These are phyloP conservation scores for Arizona elegans DNA, from an alignment of 2,113 vertebrate species.

Conservation along the genomic window DNA sequence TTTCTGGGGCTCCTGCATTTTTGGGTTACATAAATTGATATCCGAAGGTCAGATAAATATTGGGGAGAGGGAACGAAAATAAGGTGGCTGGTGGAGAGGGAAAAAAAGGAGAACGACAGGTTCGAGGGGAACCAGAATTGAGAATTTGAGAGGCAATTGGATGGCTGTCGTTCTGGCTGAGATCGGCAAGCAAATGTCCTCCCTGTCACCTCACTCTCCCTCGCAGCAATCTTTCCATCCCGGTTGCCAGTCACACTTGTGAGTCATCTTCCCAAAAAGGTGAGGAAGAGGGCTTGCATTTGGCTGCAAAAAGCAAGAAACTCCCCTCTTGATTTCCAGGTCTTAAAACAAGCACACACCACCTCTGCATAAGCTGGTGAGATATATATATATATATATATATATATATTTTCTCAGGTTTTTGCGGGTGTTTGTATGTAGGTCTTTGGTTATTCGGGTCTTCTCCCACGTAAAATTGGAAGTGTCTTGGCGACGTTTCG, in stretches of 20 bases:
- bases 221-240: background rate
- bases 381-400: background rate
- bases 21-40: conserved; percentile 3
- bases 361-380: background rate
- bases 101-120: background rate
- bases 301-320: background rate
- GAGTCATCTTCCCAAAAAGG: background rate
- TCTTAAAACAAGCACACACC: background rate
- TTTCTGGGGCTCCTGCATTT: background rate
- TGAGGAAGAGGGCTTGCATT: background rate
- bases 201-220: fast-evolving
- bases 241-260: background rate
- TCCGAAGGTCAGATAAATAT: conserved; percentile 13
- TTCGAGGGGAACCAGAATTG: background rate
- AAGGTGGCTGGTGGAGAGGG: background rate
- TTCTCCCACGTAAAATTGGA: too few relatives aligned
- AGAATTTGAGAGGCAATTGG: background rate
- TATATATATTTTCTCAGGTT: too few relatives aligned
- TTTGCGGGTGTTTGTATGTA: too few relatives aligned
- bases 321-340: background rate
- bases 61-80: background rate
- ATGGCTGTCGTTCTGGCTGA: background rate
- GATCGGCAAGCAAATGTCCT: background rate
- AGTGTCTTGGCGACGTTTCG: too few relatives aligned
- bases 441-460: too few relatives aligned